A percentile compares a stretch with the other conserved stretches of the same genome.
These are phyloP conservation scores for Parotocinclus haroldoi DNA, from an alignment of 2,797 vertebrate species.

Conservation along the genomic window DNA sequence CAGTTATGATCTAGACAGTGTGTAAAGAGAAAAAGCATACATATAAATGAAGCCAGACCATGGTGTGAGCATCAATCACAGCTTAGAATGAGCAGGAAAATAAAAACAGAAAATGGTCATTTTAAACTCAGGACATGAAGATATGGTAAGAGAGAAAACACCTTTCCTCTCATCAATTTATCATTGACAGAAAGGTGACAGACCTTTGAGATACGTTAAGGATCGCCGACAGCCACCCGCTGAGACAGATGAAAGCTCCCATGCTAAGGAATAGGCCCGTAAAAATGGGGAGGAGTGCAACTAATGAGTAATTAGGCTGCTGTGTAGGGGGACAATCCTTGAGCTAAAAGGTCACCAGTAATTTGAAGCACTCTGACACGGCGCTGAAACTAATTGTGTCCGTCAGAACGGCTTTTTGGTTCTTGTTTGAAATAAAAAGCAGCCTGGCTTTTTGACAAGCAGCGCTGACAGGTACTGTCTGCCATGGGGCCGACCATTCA, in stretches of 20 bases:
- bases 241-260: slow-evolving; percentile 50
- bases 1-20: too few relatives aligned
- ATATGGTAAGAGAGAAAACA: slow-evolving; percentile 29
- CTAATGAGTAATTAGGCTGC: slow-evolving; percentile 65
- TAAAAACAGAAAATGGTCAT: slow-evolving; percentile 49
- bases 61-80: slow-evolving; percentile 48
- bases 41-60: slow-evolving; percentile 38
- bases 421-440: slow-evolving; percentile 68
- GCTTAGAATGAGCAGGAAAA: slow-evolving; percentile 47
- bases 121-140: slow-evolving; percentile 43
- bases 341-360: slow-evolving; percentile 61
- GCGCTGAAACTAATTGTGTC: slow-evolving; percentile 69
- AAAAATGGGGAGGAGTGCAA: slow-evolving; percentile 51
- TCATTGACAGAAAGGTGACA: slow-evolving; percentile 54
- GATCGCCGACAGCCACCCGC: slow-evolving; percentile 43
- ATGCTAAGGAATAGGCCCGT: slow-evolving; percentile 36
- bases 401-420: slow-evolving; percentile 60
- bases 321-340: slow-evolving; percentile 55
- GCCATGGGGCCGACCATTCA: slow-evolving; percentile 50
- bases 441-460: slow-evolving; percentile 64
- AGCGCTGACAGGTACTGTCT: slow-evolving; percentile 60
- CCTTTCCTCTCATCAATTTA: slow-evolving; percentile 53
- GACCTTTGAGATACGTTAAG: slow-evolving; percentile 48
- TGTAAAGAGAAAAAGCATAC: slow-evolving; percentile 25
- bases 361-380: slow-evolving; percentile 62